These are phyloP conservation scores for Macrocentrus cingulum DNA, from an alignment of 1,140 invertebrate genomes.

Conservation along the genomic window DNA sequence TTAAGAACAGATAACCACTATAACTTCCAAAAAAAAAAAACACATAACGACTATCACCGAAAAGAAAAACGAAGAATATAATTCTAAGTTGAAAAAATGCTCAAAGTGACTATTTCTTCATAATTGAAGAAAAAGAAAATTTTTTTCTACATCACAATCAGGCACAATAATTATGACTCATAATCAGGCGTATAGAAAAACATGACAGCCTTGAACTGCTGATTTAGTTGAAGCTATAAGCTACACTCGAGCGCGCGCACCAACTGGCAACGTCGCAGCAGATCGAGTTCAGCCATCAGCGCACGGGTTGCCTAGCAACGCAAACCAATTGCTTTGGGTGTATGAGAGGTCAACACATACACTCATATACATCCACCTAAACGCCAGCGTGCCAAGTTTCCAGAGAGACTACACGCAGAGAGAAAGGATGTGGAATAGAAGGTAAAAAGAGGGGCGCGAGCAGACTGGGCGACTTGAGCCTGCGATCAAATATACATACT, in stretches of 20 bases:
- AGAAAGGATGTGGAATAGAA: no score
- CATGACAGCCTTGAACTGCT: slow-evolving; percentile 14
- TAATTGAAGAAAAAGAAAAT: no score
- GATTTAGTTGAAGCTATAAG: slow-evolving; percentile 17
- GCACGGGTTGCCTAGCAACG: slow-evolving; percentile 29
- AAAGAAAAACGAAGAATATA: no score
- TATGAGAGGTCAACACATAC: slow-evolving; percentile 20
- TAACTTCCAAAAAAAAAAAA: no score
- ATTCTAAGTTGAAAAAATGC: no score
- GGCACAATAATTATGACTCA: not conserved
- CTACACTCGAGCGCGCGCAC: not conserved
- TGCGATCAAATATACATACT: no score
- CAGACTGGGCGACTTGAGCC: no score
- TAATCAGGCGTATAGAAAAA: not conserved
- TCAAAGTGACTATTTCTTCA: no score
- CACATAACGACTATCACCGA: no score
- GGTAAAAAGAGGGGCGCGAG: no score
- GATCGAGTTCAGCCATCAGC: slow-evolving; percentile 23
- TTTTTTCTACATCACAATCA: not conserved
- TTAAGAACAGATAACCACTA: no score
- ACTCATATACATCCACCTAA: not conserved
- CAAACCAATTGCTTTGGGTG: slow-evolving; percentile 13
- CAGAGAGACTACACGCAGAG: no score
- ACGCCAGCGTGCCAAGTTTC: not conserved
- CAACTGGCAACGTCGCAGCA: slow-evolving; percentile 22